These are phyloP conservation scores for Podarcis cretensis DNA, from an alignment of 2,113 vertebrate genomes.

Conservation along the genomic window DNA sequence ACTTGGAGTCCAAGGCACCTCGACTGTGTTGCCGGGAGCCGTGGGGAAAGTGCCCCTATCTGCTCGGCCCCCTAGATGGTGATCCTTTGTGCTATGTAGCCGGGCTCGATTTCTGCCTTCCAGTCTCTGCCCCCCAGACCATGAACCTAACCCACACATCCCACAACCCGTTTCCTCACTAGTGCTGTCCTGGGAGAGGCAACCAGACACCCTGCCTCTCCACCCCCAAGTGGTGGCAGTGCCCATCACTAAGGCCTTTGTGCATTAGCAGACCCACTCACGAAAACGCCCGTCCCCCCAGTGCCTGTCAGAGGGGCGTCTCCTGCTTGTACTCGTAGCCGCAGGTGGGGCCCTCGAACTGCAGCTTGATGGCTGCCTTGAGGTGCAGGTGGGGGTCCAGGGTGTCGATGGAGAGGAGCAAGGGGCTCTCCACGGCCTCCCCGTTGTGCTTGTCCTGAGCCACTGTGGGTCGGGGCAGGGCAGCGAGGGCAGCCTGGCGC, in stretches of 20 bases:
- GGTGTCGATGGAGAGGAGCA: constrained; percentile 66
- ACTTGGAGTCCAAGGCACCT: too few species aligned
- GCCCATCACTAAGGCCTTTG: background rate
- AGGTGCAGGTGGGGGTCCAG: constrained; percentile 81
- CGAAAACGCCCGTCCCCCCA: too few species aligned
- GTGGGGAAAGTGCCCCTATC: too few species aligned
- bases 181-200: too few species aligned
- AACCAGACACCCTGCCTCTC: background rate
- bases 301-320: constrained; percentile 76
- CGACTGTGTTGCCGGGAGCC: background rate
- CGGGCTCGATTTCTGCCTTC: background rate
- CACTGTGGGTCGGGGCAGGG: constrained; percentile 67
- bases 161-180: too few species aligned
- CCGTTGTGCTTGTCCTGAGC: constrained; percentile 63
- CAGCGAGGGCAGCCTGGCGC: constrained; percentile 68
- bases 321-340: constrained; percentile 80
- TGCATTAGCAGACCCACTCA: too few species aligned
- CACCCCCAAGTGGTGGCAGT: background rate
- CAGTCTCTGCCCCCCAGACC: background rate
- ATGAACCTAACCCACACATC: too few species aligned
- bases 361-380: constrained; percentile 85
- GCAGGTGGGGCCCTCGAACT: constrained; percentile 84
- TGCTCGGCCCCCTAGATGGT: too few species aligned
- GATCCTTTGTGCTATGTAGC: background rate
- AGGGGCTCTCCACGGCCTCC: constrained; percentile 36